Conservation (phyloP, 2,888 invertebrate species). For the Nemotelus pantherinus region DNA sequence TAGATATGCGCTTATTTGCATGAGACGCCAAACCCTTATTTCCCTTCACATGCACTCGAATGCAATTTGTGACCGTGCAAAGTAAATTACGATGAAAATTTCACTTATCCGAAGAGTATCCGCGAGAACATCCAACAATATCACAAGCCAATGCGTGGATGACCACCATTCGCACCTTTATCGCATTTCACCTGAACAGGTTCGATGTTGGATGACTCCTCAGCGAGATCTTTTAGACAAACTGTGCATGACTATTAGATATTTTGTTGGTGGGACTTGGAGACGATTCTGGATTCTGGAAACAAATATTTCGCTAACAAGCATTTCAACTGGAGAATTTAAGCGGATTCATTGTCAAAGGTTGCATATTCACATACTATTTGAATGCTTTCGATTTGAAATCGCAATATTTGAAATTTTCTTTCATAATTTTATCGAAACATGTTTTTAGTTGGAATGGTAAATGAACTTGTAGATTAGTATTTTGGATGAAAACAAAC, state of each 20-base stretch:
- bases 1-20: conserved; percentile 39
- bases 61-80: conserved; percentile 39
- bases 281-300: not conserved
- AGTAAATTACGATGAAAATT: conserved; percentile 43
- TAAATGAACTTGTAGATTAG: not conserved
- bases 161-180: conserved; percentile 36
- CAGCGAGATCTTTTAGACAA: not conserved
- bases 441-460: not conserved
- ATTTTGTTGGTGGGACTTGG: not conserved
- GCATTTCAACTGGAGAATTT: not conserved
- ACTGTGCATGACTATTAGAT: conserved; percentile 7
- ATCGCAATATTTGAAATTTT: not conserved
- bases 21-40: conserved; percentile 33
- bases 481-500: not conserved
- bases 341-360: conserved; percentile 27
- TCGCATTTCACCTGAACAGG: conserved; percentile 20
- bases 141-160: conserved; percentile 32
- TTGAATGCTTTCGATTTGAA: not conserved
- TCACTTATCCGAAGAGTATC: conserved; percentile 35
- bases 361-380: conserved; percentile 1
- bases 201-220: conserved; percentile 17
- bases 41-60: conserved; percentile 24
- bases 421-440: conserved; percentile 1
- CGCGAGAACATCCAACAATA: not conserved
- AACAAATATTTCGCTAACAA: conserved; percentile 40